Base-by-base conservation (phyloP, 2,113 vertebrate genomes). In the Pseudorectes ferrugineus region DNA sequence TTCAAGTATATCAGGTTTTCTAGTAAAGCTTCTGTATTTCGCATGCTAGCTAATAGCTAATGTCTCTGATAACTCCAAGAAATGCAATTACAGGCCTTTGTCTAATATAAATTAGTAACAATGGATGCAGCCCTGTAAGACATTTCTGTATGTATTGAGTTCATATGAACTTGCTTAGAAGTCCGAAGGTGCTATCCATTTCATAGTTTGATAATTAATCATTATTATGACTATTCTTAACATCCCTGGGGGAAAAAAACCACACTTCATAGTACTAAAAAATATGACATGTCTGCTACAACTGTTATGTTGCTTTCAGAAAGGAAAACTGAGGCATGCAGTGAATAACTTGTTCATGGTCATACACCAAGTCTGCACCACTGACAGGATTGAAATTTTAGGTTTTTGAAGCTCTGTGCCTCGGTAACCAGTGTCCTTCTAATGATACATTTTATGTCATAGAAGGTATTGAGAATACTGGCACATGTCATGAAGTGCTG, bases 231-330 rank as follows among this genome's bases (percentile, higher is more conserved):
- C n/a, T 65, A 35, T 74, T 81, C 42, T 74, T 78, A 71, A 71
- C 9, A 67, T 36, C 12, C 2, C 2, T 3, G 4, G 33, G n/a
- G 21, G 5, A 3, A 6, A 14, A 43, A 63, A 31, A 1, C 4
- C 4, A 29, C 33, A 62, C 3, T 58, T 85, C 14, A 40, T 31
- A 71, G 42, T 36, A 71, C 31, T 40, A 78, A 85, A 70, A 86
- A n/a, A 2, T 29, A 42, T 7, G 0, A 4, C 17, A 55, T 63
- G 85, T 78, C 66, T 94, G 51, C 43, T 80, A 46, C 23, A 63
- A 55, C 13, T 26, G 11, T 18, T 35, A 63, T 19, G 5, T 11
- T 66, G 14, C 48, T 85, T 84, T 92, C 59, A 93, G 43, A 70
- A 70, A 66, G 10, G 9, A 85, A 85, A 92, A 58, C 35, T 1